Percentiles rank a stretch among this genome's conserved stretches.
Evolutionary conservation across 2,113 vertebrate species (phyloP).

Genomic region (Neofelis nebulosa): DNA sequence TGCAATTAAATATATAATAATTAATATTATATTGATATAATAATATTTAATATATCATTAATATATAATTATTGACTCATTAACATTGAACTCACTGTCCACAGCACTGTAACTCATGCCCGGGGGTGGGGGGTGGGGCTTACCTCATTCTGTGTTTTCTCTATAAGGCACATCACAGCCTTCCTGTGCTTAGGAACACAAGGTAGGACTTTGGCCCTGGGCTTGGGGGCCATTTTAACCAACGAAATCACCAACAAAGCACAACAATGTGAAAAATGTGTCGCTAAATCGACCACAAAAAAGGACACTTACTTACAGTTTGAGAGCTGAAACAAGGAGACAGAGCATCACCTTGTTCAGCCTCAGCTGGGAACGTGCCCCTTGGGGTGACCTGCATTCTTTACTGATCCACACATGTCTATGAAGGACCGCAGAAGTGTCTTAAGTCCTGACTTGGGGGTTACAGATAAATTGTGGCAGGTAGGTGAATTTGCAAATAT

Average conservation of each 20-base stretch:
- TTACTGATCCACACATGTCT: fast-evolving
- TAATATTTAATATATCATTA: neutral
- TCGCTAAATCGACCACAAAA: fast-evolving
- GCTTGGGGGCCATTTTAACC: neutral
- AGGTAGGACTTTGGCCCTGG: neutral
- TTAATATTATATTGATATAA: neutral
- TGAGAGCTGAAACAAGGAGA: neutral
- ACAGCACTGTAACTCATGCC: fast-evolving
- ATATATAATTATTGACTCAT: too few species aligned
- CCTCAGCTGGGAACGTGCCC: fast-evolving
- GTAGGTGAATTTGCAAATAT: fast-evolving
- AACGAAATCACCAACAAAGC: neutral
- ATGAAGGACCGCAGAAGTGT: neutral
- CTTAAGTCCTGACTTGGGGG: fast-evolving
- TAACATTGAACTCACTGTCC: neutral
- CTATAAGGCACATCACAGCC: neutral
- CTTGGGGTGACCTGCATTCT: fast-evolving
- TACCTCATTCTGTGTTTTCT: neutral
- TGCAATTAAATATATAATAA: neutral
- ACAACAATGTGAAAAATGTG: neutral
- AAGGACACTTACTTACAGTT: neutral
- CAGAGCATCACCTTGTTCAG: fast-evolving
- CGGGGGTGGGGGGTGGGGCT: neutral
- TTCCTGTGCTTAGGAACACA: neutral
- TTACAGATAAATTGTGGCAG: neutral